phyloP scores from a whole-genome alignment of 2,797 vertebrate species.

The Eulemur mongoz region DNA sequence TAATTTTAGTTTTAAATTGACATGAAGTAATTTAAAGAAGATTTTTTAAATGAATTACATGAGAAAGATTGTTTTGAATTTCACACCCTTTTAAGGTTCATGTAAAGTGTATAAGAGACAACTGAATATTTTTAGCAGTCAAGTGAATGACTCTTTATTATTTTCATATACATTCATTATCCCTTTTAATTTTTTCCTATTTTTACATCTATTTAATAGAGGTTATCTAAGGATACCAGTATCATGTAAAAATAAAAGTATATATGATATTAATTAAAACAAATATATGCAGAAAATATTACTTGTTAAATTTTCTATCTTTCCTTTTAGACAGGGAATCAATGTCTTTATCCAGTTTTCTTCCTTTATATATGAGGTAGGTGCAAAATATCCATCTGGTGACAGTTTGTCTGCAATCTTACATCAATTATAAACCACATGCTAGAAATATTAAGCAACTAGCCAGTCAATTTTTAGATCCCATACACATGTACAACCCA shows the following conservation, averaged over 20 bases:
- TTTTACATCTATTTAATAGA: not conserved
- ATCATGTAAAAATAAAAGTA: not conserved
- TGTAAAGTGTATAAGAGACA: conserved; percentile 31
- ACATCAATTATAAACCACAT: not conserved
- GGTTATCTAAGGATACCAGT: not conserved
- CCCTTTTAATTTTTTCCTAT: not conserved
- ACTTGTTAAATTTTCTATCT: not conserved
- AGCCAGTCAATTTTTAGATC: not conserved
- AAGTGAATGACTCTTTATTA: not conserved
- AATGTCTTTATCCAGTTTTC: not conserved
- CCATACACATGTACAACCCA: not conserved
- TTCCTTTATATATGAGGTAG: not conserved
- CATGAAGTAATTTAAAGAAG: conserved; percentile 66
- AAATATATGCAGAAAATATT: not conserved
- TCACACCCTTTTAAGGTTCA: conserved; percentile 15
- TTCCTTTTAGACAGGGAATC: not conserved
- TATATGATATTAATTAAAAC: not conserved
- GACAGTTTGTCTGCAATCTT: not conserved
- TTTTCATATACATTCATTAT: not conserved
- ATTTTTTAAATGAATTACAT: conserved; percentile 56
- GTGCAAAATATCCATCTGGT: not conserved
- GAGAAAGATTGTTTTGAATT: conserved; percentile 47
- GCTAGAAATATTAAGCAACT: not conserved
- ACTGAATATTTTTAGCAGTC: conserved; percentile 41
- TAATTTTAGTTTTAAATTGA: conserved; percentile 76